Percentiles rank a stretch among this genome's conserved stretches.
Conservation (phyloP, 2,797 vertebrate species). For the Pangasius larnaudii region DNA sequence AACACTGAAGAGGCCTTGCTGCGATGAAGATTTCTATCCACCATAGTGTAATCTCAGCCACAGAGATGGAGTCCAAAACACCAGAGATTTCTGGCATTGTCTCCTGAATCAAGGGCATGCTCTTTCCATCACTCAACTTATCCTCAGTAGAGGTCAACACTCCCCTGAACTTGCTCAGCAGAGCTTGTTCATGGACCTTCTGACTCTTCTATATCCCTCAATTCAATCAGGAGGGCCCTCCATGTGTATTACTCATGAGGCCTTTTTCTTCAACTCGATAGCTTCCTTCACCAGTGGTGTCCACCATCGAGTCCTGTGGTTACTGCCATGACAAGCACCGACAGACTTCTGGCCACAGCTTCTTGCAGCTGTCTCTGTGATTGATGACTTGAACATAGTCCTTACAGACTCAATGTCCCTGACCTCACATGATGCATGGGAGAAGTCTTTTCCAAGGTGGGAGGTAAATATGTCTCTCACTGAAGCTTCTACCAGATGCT, state of each 20-base stretch:
- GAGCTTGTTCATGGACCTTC: too few species aligned
- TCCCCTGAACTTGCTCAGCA: background rate
- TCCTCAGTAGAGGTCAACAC: background rate
- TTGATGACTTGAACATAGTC: constrained; percentile 2
- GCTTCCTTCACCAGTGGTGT: background rate
- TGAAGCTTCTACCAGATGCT: background rate
- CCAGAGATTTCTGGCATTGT: background rate
- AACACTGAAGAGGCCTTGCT: background rate
- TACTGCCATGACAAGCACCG: background rate
- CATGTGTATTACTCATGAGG: background rate
- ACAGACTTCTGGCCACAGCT: background rate
- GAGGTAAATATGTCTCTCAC: background rate
- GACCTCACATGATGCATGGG: background rate
- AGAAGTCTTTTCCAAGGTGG: background rate
- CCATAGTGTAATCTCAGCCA: background rate
- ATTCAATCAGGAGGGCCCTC: background rate
- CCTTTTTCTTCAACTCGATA: background rate
- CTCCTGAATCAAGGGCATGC: background rate
- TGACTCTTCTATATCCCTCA: background rate
- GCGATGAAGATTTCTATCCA: background rate
- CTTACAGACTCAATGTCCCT: constrained; percentile 1
- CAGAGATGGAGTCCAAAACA: background rate
- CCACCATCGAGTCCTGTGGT: background rate
- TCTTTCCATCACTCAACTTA: background rate
- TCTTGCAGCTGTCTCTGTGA: constrained; percentile 2